These are phyloP conservation scores for Ammodytes dubius DNA, from an alignment of 2,113 vertebrate genomes.

Conservation along the genomic window DNA sequence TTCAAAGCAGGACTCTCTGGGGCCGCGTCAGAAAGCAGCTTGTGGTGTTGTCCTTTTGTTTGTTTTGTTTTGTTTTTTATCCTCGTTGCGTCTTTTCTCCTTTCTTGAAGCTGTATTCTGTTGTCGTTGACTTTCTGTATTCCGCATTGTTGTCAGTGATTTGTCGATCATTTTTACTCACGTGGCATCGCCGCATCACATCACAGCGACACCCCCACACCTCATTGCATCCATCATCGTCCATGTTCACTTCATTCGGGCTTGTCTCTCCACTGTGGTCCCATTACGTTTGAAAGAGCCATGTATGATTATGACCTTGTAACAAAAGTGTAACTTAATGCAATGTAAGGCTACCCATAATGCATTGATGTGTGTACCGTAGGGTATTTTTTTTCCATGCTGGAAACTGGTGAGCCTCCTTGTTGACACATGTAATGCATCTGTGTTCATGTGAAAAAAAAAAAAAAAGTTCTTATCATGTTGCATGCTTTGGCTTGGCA, in stretches of 20 bases:
- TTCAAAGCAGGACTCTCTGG: conserved; percentile 77
- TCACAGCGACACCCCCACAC: conserved; percentile 60
- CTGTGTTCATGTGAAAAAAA: conserved; percentile 80
- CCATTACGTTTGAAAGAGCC: conserved; percentile 65
- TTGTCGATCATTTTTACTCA: conserved; percentile 74
- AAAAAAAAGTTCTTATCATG: conserved; percentile 72
- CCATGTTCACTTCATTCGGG: conserved; percentile 71
- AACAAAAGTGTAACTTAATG: conserved; percentile 54
- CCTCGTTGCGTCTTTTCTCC: conserved; percentile 57
- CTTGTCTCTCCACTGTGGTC: conserved; percentile 79
- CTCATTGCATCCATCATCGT: conserved; percentile 66
- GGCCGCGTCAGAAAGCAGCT: conserved; percentile 70
- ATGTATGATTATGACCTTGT: conserved; percentile 67
- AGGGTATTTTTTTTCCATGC: conserved; percentile 62
- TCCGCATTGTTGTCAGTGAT: conserved; percentile 80
- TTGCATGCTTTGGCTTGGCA: conserved; percentile 82
- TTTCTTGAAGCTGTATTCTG: conserved; percentile 70
- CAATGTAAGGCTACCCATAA: conserved; percentile 68
- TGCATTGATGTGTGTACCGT: conserved; percentile 70
- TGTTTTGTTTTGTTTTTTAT: conserved; percentile 26
- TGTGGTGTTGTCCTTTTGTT: conserved; percentile 66
- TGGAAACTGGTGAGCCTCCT: conserved; percentile 67
- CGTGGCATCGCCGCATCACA: conserved; percentile 63
- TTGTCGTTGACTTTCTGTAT: conserved; percentile 75
- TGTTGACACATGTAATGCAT: conserved; percentile 81